Evolutionary conservation across 2,113 vertebrate species (phyloP), one percentile per base, ranked within the genome.

Genomic region (Lamprologus callipterus): DNA sequence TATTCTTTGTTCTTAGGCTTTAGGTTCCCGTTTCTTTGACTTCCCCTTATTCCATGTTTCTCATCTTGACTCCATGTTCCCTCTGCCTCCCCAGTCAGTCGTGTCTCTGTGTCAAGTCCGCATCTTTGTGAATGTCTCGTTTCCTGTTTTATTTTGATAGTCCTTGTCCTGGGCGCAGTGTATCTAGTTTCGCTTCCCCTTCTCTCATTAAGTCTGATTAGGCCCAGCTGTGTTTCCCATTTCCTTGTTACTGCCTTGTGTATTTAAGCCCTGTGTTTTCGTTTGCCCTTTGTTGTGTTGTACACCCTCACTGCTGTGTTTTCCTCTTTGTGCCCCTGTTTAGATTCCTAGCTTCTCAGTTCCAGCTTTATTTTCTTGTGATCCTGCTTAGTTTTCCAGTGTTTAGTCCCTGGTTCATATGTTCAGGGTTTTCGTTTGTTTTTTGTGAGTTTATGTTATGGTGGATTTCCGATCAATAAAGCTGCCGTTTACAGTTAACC

Each of bases 61-160:
- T 63, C 17, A 63, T 0, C 58, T n/a, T 35, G 58, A 0, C 1
- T n/a, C 3, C 58, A 63, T 19, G 58, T 63, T 63, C 5, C 31
- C 58, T 19, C 58, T 63, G 28, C 4, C 57, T 60, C 28, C 28
- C 57, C 9, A 33, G 57, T 60, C 57, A 60, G 57, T 60, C 4
- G 0, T 19, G 58, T 33, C 28, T 33, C 58, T 33, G 9, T 63
- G 16, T 35, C 31, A n/a, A 63, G 58, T 63, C 58, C 2, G 1
- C 6, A 33, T 35, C 2, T 63, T 63, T 63, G 58, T 35, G 28
- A 2, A 63, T 35, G 9, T 63, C 31, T 19, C 4, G 31, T 63
- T 63, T 35, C 31, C 0, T 35, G 6, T 35, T 63, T 63, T n/a
- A 35, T 63, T 63, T 63, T 63, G 58, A 63, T 35, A 63, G 17